phyloP scores from a whole-genome alignment of 2,113 vertebrate species.

The Oriolus oriolus region DNA sequence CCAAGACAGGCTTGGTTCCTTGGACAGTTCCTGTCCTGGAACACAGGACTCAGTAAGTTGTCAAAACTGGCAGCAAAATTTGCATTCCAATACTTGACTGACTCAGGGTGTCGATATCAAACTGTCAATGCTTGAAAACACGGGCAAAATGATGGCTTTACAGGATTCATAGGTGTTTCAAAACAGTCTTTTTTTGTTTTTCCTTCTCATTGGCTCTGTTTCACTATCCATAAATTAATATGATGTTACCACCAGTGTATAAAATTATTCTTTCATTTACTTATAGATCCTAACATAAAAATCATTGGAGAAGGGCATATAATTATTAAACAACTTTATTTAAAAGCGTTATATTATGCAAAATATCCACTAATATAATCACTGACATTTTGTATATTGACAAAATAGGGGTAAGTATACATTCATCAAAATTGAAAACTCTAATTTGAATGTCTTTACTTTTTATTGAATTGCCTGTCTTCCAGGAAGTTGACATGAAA shows the following conservation, averaged over 20 bases:
- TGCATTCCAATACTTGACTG: neutral
- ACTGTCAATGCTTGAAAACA: neutral
- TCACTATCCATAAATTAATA: neutral
- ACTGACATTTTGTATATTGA: neutral
- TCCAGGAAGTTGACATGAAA: neutral
- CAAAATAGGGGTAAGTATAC: neutral
- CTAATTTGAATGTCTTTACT: neutral
- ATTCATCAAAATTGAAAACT: neutral
- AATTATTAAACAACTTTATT: neutral
- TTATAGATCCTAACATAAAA: neutral
- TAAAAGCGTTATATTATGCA: neutral
- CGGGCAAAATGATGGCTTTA: neutral
- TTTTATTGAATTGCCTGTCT: neutral
- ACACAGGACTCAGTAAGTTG: accelerated
- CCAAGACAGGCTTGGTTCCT: too few species aligned
- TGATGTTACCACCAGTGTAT: neutral
- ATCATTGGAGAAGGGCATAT: neutral
- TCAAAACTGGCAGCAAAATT: neutral
- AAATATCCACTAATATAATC: neutral
- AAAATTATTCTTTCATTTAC: neutral
- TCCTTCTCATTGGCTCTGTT: neutral
- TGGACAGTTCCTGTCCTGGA: too few species aligned
- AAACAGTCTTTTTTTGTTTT: neutral
- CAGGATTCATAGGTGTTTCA: neutral
- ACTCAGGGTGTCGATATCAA: neutral